These are phyloP conservation scores for Macropus fuliginosus DNA, from an alignment of 2,797 vertebrate species.

Conservation along the genomic window DNA sequence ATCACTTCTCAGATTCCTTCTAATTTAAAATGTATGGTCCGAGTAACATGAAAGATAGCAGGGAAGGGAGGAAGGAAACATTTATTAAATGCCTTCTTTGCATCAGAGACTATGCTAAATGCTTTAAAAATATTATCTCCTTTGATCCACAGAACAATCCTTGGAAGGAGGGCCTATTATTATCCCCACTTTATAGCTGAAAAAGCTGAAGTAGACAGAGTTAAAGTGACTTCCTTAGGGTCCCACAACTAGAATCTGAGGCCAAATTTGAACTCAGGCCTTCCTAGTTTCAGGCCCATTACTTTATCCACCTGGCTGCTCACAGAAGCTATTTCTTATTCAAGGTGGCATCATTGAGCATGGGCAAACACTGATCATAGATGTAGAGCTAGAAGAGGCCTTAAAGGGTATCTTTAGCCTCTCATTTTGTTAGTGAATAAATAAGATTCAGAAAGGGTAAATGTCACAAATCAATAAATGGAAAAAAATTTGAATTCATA, in stretches of 20 bases:
- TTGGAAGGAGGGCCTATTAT: too few relatives aligned
- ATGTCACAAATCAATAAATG: background rate
- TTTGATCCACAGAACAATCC: background rate
- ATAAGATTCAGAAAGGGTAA: too few relatives aligned
- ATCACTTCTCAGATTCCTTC: too few relatives aligned
- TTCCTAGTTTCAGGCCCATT: too few relatives aligned
- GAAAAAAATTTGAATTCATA: background rate
- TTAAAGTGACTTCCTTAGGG: background rate
- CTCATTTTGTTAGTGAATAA: too few relatives aligned
- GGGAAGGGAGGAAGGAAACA: background rate
- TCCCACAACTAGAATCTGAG: background rate
- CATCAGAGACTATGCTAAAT: background rate
- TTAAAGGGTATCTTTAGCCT: too few relatives aligned
- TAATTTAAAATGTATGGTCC: background rate
- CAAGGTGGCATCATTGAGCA: background rate
- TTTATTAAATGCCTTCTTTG: background rate
- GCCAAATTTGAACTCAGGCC: too few relatives aligned
- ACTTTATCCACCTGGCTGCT: background rate
- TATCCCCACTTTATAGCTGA: too few relatives aligned
- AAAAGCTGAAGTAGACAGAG: background rate
- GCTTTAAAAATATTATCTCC: background rate
- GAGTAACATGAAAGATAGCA: background rate
- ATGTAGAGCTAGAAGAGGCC: too few relatives aligned
- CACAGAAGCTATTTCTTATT: background rate
- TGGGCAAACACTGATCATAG: background rate